Evolutionary conservation across 2,113 vertebrate species (phyloP), one percentile per base, ranked within the genome.

Genomic region (Neotragus moschatus): DNA sequence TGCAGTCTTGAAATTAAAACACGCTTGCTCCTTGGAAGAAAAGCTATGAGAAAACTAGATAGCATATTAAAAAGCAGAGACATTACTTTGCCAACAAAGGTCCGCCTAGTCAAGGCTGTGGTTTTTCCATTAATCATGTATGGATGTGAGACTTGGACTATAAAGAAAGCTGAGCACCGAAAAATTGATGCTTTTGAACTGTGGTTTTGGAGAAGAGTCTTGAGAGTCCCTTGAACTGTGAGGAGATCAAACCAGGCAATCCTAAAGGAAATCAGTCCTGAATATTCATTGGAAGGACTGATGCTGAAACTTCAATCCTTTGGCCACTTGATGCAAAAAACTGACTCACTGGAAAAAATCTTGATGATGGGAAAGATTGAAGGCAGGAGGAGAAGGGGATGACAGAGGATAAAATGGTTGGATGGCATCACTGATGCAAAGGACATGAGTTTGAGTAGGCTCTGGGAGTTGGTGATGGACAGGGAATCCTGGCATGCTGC

Each of bases 31-130:
- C 3, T 66, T 66, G 61, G 33, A n/a, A 66, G 61, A 19, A 66
- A 66, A n/a, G 61, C 33, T 66, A 66, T 66, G 61, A 19, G 7
- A n/a, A 66, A 66, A n/a, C 33, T 66, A 66, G 33, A n/a, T 2
- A 66, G 16, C 33, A n/a, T n/a, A 66, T 66, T 19, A n/a, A 66
- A 66, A 66, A 66, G 33, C 61, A 66, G 33, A 66, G 61, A 19
- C 3, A n/a, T 66, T 66, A 66, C 33, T 17, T 66, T 66, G 33
- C 33, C 61, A 66, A 10, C 4, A 66, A 19, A 66, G 33, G 61
- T n/a, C 7, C 0, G 0, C n/a, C 15, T n/a, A 63, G 7, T 63
- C 30, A 63, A 63, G 61, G 61, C 3, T 63, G 16, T 63, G 61
- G 61, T n/a, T 63, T 63, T 17, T n/a, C 61, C 61, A 66, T 33